phyloP scores from a whole-genome alignment of 2,888 invertebrate genomes.

The Drosophila prolongata region DNA sequence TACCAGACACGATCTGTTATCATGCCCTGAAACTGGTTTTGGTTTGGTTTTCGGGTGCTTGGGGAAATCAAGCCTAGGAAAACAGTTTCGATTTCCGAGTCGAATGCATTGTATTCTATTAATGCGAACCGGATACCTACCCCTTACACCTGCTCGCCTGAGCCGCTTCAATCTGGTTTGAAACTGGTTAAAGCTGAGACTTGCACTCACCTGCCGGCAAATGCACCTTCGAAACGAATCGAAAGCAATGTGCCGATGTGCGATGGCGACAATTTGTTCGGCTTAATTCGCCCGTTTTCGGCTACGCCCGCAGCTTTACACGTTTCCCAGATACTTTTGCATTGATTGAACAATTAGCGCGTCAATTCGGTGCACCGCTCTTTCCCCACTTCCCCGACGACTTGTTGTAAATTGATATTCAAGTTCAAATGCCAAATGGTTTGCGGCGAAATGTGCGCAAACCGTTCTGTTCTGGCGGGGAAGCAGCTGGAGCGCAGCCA shows the following conservation, averaged over 20 bases:
- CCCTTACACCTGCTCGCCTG: constrained; percentile 2
- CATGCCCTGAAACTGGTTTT: constrained; percentile 30
- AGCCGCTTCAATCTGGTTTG: constrained; percentile 37
- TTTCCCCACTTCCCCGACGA: constrained; percentile 9
- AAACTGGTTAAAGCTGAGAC: constrained; percentile 51
- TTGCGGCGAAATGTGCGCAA: constrained; percentile 75
- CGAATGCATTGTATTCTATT: constrained; percentile 12
- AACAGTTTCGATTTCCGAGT: constrained; percentile 27
- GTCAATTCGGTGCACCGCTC: constrained; percentile 58
- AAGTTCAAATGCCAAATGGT: constrained; percentile 81
- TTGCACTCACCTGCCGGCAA: constrained; percentile 53
- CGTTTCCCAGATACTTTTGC: constrained; percentile 60
- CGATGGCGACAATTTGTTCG: constrained; percentile 55
- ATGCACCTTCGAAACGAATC: constrained; percentile 52
- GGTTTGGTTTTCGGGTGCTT: constrained; percentile 7
- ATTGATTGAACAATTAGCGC: constrained; percentile 76
- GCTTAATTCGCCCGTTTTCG: constrained; percentile 57
- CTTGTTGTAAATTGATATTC: constrained; percentile 82
- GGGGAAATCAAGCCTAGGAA: constrained; percentile 9
- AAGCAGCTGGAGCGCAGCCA: constrained; percentile 35
- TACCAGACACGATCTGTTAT: constrained; percentile 21
- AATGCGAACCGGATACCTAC: constrained; percentile 7
- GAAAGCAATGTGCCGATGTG: neutral
- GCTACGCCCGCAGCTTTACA: constrained; percentile 54
- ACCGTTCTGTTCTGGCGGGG: constrained; percentile 48